Conservation (phyloP, 2,797 vertebrate species). For the Clarias pachynema region DNA sequence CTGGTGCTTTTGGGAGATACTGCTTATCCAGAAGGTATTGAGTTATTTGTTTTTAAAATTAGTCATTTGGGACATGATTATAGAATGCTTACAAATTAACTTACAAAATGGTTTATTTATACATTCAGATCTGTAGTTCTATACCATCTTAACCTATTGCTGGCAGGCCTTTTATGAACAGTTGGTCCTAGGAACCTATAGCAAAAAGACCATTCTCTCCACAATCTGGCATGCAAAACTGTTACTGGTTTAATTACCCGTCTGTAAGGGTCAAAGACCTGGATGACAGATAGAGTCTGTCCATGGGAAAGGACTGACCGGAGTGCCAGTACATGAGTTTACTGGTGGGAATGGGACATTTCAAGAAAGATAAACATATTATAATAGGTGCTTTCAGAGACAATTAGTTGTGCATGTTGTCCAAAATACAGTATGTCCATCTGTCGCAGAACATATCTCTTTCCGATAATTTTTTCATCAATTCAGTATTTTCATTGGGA, state of each 20-base stretch:
- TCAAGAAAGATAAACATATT: slow-evolving; percentile 41
- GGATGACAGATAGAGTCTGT: slow-evolving; percentile 17
- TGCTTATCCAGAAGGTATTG: slow-evolving; percentile 18
- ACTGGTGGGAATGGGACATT: slow-evolving; percentile 42
- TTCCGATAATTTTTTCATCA: slow-evolving; percentile 67
- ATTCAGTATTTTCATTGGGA: slow-evolving; percentile 66
- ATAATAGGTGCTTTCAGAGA: slow-evolving; percentile 57
- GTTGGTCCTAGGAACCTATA: background rate
- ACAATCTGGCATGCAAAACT: background rate
- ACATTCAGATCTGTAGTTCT: background rate
- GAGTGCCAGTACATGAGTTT: slow-evolving; percentile 34
- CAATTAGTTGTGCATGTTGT: slow-evolving; percentile 54
- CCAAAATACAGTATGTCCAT: slow-evolving; percentile 64
- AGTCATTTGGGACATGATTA: slow-evolving; percentile 15
- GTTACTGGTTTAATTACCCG: slow-evolving; percentile 17
- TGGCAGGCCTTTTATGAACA: background rate
- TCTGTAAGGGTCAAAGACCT: slow-evolving; percentile 3
- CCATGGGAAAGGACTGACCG: slow-evolving; percentile 42
- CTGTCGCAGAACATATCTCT: slow-evolving; percentile 51
- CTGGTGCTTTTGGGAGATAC: slow-evolving; percentile 32
- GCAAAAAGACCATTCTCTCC: background rate
- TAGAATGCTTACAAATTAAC: background rate
- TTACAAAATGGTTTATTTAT: slow-evolving; percentile 17
- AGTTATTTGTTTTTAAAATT: slow-evolving; percentile 38
- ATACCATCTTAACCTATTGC: slow-evolving; percentile 1